Percentiles rank a stretch among this genome's conserved stretches.
phyloP scores from a whole-genome alignment of 2,113 vertebrate genomes.

The Brachyhypopomus gauderio region DNA sequence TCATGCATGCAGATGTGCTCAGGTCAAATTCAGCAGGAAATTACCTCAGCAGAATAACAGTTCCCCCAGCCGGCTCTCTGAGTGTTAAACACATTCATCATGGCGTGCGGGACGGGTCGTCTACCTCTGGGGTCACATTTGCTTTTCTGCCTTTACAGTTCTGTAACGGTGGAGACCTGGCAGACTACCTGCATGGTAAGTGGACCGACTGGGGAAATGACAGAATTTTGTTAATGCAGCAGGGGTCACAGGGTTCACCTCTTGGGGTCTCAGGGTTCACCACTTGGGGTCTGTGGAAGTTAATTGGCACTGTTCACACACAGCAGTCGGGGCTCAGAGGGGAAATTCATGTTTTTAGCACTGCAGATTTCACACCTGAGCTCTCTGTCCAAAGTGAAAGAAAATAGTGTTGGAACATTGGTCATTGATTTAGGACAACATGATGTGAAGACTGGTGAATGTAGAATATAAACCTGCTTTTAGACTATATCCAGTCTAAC shows the following conservation, averaged over 20 bases:
- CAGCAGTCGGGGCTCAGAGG: no score
- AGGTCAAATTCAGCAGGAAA: background rate
- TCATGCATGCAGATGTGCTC: background rate
- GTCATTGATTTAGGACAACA: no score
- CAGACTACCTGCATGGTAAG: constrained; percentile 97
- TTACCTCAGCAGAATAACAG: constrained; percentile 1
- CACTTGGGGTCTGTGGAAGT: background rate
- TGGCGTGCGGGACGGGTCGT: background rate
- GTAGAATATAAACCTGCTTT: no score
- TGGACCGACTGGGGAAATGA: constrained; percentile 48
- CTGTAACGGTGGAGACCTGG: constrained; percentile 96
- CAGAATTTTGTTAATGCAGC: no score
- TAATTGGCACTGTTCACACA: background rate
- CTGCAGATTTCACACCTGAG: no score
- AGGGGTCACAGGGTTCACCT: no score
- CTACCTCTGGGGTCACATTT: background rate
- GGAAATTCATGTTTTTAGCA: no score
- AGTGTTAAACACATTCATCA: background rate
- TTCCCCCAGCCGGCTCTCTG: constrained; percentile 2
- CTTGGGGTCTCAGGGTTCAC: no score
- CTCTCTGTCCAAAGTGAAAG: no score
- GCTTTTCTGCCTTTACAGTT: constrained; percentile 77
- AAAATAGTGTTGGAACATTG: no score
- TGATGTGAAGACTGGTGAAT: no score
- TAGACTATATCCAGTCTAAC: no score